Evolutionary conservation across 2,113 vertebrate species (phyloP), one percentile per base, ranked within the genome.

Genomic region (Orycteropus afer): DNA sequence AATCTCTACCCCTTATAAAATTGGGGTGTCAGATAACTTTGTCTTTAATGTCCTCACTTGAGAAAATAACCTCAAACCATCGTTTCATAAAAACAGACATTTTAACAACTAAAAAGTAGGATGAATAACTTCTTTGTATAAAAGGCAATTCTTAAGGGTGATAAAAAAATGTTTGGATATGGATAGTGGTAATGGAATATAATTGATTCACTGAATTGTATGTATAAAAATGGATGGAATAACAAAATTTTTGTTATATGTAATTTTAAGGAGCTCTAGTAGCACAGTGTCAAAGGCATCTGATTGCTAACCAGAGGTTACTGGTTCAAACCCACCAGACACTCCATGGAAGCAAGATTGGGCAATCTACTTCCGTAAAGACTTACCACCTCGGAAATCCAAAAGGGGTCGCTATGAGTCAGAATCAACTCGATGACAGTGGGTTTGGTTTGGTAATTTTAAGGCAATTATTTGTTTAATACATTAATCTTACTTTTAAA

Each of bases 31-130:
- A 17, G 9, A 57, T 4, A 65, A 81, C 27, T 74, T 57, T 63
- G 5, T 25, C 40, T 45, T 93, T 81, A 82, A 51, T 5, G 15
- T 74, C 23, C 20, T 78, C 22, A 11, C 20, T 71, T 90, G 55
- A 83, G n/a, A 67, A 81, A 87, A 76, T 29, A 45, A 89, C 8
- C 65, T 74, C 13, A 65, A 59, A 63, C 25, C 74, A 82, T 57
- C 49, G 13, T 63, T 57, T 92, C 51, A 91, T 25, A 61, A 57
- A 96, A 85, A 89, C 29, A 73, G 49, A 17, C 59, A 78, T 73
- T 80, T 95, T 37, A n/a, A 76, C 93, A 82, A 25, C 37, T 63
- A 89, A 76, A 69, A 92, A 74, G 17, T 29, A 86, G 23, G 40
- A 91, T 65, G 2, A 25, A 67, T 9, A 65, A 32, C 11, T 76